Percentiles rank a stretch among this genome's conserved stretches.
Conservation (phyloP, 2,888 invertebrate species). For the Phyto melanocephala region DNA sequence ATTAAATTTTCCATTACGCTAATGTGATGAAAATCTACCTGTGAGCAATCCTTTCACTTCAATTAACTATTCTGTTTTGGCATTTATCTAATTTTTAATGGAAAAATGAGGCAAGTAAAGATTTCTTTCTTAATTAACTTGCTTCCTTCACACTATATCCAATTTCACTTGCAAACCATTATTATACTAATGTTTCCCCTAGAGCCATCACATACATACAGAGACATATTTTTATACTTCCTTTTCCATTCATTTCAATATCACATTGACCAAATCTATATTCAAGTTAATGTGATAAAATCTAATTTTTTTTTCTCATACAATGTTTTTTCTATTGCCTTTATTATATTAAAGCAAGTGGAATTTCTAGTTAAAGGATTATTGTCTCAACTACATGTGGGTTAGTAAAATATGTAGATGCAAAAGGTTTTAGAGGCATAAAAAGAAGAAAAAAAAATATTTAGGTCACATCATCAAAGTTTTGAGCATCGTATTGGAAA, state of each 20-base stretch:
- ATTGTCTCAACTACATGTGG: not conserved
- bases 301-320: not conserved
- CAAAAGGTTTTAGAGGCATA: not conserved
- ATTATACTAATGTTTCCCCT: not conserved
- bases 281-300: slow-evolving; percentile 3
- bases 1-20: no score
- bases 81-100: no score
- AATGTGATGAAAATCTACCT: no score
- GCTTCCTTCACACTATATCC: not conserved
- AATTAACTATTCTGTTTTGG: no score
- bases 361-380: not conserved
- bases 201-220: not conserved
- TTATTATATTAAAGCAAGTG: not conserved
- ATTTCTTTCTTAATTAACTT: slow-evolving; percentile 15
- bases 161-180: not conserved
- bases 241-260: not conserved
- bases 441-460: no score
- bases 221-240: not conserved
- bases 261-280: not conserved
- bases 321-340: no score
- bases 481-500: no score
- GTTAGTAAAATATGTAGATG: not conserved
- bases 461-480: no score
- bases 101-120: not conserved
- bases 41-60: no score